Evolutionary conservation across 2,888 invertebrate species (phyloP), one percentile per base, ranked within the genome.

Genomic region (Pyrgus malvae): DNA sequence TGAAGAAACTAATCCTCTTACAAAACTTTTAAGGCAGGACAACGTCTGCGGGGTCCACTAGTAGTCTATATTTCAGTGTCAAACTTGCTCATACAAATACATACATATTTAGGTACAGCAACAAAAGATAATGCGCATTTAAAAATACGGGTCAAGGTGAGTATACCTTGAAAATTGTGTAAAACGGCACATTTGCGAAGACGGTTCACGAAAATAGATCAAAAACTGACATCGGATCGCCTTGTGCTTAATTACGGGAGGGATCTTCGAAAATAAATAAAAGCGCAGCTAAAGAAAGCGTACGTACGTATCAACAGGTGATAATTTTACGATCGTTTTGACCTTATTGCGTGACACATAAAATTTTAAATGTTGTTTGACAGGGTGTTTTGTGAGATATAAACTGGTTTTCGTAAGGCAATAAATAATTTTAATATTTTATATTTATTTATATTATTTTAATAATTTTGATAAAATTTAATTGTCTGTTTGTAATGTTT

Each of bases 241-340:
- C 77, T 80, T 80, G 81, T 74, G 71, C 78, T 78, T 82, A 80
- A 80, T 80, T 76, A 77, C 76, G 60, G 2, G 21, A 14, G 27
- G 5, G 9, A 45, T 37, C 31, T 25, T 27, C 16, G 6, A 38
- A 38, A 38, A 19, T 37, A 37, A 35, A 16, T 16, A 35, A 35
- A 16, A 1, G 2, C 14, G 19, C 7, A 42, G 27, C 6, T 23
- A 23, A 46, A 25, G 21, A 33, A 33, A 33, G 29, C 12, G n/a
- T n/a, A n/a, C 9, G 7, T 9, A 35, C 14, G 6, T 14, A 9
- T 35, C 35, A 16, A 35, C 35, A 17, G 35, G 35, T 35, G 35
- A 35, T 2, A 8, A 35, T 35, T 35, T 35, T 35, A 35, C 35
- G 11, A 35, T 16, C 16, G 1, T 4, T 7, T 16, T 16, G 7